Conservation (phyloP, 2,113 vertebrate genomes). For the Tapirus terrestris region DNA sequence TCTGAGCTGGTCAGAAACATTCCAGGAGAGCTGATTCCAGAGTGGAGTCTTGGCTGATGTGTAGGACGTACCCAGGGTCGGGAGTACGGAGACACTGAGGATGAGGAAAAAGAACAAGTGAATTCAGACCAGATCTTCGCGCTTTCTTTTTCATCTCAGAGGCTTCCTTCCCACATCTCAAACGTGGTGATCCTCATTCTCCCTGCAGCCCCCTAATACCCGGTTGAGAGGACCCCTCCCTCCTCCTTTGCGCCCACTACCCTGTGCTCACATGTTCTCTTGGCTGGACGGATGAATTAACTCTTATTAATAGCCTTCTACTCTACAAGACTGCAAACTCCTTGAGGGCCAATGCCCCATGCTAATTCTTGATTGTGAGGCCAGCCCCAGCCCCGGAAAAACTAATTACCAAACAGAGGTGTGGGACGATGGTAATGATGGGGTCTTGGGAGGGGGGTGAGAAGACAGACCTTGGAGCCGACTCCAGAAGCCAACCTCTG, state of each 20-base stretch:
- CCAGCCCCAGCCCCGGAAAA: not conserved
- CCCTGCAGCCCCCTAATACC: not conserved
- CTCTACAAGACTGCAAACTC: not conserved
- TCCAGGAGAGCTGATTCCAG: not conserved
- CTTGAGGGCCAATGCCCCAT: not conserved
- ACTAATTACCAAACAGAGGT: not conserved
- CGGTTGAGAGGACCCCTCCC: not conserved
- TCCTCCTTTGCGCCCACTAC: rapidly evolving
- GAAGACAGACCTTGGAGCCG: not conserved
- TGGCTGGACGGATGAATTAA: rapidly evolving
- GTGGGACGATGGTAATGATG: rapidly evolving
- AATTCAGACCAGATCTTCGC: too few relatives aligned
- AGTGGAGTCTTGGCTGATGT: rapidly evolving
- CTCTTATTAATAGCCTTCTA: not conserved
- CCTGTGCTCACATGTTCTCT: rapidly evolving
- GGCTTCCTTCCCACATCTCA: not conserved
- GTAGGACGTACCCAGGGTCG: rapidly evolving
- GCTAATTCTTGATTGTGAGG: rapidly evolving
- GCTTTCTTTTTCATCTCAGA: too few relatives aligned
- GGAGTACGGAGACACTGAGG: not conserved
- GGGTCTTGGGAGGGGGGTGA: rapidly evolving
- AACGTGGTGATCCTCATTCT: rapidly evolving
- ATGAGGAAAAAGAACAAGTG: rapidly evolving
- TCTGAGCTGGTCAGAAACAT: not conserved
- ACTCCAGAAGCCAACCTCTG: not conserved